Evolutionary conservation across 2,888 invertebrate species (phyloP), one percentile per base, ranked within the genome.

Genomic region (Trichacis sp.): DNA sequence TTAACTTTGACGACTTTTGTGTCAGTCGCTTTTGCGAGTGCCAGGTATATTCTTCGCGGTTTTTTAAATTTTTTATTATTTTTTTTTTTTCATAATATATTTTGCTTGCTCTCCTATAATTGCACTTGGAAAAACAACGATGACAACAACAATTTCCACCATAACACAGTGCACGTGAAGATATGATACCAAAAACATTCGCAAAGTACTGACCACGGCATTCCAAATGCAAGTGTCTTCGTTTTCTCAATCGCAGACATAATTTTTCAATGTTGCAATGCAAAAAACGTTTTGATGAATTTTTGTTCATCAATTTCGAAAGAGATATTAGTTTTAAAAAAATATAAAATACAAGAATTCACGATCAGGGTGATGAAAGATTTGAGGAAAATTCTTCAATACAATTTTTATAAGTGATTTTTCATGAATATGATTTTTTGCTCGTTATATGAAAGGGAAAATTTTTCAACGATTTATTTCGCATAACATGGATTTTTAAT

Each of bases 191-290:
- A 68, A 69, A 46, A 72, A 74, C 77, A 77, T 75, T 74, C 75
- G 75, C 75, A 76, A 74, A 72, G 68, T 73, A 74, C 72, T 69
- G 75, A 77, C n/a, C 73, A 73, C 60, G 40, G 38, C 59, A 56
- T 62, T 60, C 17, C 63, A 60, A 64, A 62, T 57, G 64, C 61
- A 61, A 64, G 64, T 68, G 68, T 54, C 52, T 20, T 20, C 38
- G 14, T 60, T 47, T 49, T 42, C 40, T n/a, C 14, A 17, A 48
- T 17, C 48, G 24, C 46, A 12, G 20, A 29, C 29, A 46, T 20
- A 24, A 46, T 46, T 46, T 46, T n/a, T 45, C 29, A 29, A 29
- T 29, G 29, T 9, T 9, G 5, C 29, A 9, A 9, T 29, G 29
- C 5, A 29, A 29, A 29, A 29, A 29, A 29, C 4, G 29, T 29